Base-by-base conservation (phyloP, 2,888 invertebrate species). In the Germaria angustata region DNA sequence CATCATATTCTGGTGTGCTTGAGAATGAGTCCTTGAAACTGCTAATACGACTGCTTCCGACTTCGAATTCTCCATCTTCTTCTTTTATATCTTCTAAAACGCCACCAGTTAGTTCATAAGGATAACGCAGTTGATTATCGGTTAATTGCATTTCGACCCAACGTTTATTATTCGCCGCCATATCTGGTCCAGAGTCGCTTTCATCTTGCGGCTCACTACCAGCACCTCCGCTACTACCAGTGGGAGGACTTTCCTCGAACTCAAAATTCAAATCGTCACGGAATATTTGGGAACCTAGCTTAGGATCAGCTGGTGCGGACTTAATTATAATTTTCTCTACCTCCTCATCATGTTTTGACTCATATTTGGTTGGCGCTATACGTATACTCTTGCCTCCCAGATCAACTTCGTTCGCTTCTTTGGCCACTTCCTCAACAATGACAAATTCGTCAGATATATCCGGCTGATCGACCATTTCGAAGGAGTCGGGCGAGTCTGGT, bases 1-100 rank as follows among this genome's bases (percentile, higher is more conserved):
- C 95, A 91, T 97, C 97, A 86, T 96, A 97, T 88, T 98, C 98
- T 0, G 98, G 98, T 1, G 98, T 96, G 87, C 97, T 98, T 7
- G 97, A 97, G 81, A 95, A 95, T 0, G 97, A 97, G 87, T 97
- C 97, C 87, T 96, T 95, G 87, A 96, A 95, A 86, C 96, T 96
- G 86, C 96, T 96, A 4, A 91, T 91, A 20, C 91, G 89, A 85
- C 93, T 94, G 87, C 94, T 94, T 39, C 96, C 96, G 61, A 96
- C 94, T 89, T 97, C 96, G 88, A 96, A 95, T 88, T 96, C 96
- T 65, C 96, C 96, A 91, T 98, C 98, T 91, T 98, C 97, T 90
- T 97, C 97, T 91, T 97, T 97, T 51, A 97, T 97, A 87, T 98
- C 97, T 92, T 97, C 97, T 46, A 97, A 91, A 4, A 96, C 95